Evolutionary conservation across 2,888 invertebrate genomes (phyloP).

Genomic region (Dryococelus australis): DNA sequence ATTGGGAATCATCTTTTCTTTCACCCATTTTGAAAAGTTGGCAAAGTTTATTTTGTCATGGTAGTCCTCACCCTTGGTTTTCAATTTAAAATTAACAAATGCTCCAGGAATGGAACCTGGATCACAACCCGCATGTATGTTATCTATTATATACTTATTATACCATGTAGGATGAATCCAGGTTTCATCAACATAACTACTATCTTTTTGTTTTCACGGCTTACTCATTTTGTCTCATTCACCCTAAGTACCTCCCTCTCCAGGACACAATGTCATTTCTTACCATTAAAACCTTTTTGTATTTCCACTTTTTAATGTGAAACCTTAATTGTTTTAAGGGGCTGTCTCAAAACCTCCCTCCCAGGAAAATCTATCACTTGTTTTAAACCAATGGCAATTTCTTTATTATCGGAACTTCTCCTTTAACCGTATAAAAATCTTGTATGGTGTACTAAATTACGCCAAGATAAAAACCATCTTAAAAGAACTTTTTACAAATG

Average conservation of each 20-base stretch:
- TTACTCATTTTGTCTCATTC: too few species aligned
- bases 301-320: not conserved
- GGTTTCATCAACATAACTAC: too few species aligned
- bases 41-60: not conserved
- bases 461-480: not conserved
- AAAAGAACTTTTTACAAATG: too few species aligned
- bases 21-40: not conserved
- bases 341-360: not conserved
- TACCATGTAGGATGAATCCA: not conserved
- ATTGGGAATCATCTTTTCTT: not conserved
- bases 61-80: not conserved
- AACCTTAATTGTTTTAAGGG: not conserved
- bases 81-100: slow-evolving; percentile 5
- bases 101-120: not conserved
- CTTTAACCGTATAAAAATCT: not conserved
- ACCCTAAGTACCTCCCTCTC: too few species aligned
- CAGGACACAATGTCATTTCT: too few species aligned
- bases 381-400: not conserved
- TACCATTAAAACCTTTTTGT: not conserved
- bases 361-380: too few species aligned
- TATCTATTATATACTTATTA: too few species aligned
- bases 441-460: not conserved
- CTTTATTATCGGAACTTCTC: not conserved
- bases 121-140: not conserved
- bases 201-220: too few species aligned